Evolutionary conservation across 2,113 vertebrate species (phyloP).

Genomic region (Halichoeres trimaculatus): DNA sequence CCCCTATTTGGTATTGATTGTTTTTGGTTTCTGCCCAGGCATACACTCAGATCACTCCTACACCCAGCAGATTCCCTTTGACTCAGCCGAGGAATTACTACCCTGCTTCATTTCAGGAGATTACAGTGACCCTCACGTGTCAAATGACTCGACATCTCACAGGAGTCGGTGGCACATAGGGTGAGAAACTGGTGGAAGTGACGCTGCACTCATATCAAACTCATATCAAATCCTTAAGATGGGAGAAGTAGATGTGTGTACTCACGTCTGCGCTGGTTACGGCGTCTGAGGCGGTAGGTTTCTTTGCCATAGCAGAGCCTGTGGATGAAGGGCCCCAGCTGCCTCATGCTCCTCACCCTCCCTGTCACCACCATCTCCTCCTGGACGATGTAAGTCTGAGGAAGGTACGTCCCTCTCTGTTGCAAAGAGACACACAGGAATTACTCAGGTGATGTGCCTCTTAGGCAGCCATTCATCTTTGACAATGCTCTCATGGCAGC

Average conservation of each 20-base stretch:
- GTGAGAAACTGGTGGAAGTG: slow-evolving; percentile 15
- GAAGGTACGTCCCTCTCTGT: slow-evolving; percentile 93
- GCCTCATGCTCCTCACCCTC: slow-evolving; percentile 88
- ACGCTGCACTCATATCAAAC: slow-evolving; percentile 3
- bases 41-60: slow-evolving; percentile 19
- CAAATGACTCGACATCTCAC: slow-evolving; percentile 28
- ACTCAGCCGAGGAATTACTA: slow-evolving; percentile 24
- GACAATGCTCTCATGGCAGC: slow-evolving; percentile 12
- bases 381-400: slow-evolving; percentile 94
- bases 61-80: slow-evolving; percentile 47
- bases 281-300: slow-evolving; percentile 90
- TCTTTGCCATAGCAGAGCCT: slow-evolving; percentile 92
- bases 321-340: slow-evolving; percentile 93
- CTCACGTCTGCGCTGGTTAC: slow-evolving; percentile 86
- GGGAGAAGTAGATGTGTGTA: slow-evolving; percentile 15
- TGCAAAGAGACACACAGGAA: slow-evolving; percentile 51
- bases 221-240: neutral
- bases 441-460: slow-evolving; percentile 35
- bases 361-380: slow-evolving; percentile 95
- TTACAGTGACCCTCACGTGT: slow-evolving; percentile 10
- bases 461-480: slow-evolving; percentile 26
- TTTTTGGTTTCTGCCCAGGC: slow-evolving; percentile 7
- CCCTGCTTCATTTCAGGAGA: slow-evolving; percentile 9
- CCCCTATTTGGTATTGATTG: slow-evolving; percentile 54
- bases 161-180: slow-evolving; percentile 11